Evolutionary conservation across 2,888 invertebrate genomes (phyloP), one percentile per base, ranked within the genome.

Genomic region (Drosophila pseudotalamancana): DNA sequence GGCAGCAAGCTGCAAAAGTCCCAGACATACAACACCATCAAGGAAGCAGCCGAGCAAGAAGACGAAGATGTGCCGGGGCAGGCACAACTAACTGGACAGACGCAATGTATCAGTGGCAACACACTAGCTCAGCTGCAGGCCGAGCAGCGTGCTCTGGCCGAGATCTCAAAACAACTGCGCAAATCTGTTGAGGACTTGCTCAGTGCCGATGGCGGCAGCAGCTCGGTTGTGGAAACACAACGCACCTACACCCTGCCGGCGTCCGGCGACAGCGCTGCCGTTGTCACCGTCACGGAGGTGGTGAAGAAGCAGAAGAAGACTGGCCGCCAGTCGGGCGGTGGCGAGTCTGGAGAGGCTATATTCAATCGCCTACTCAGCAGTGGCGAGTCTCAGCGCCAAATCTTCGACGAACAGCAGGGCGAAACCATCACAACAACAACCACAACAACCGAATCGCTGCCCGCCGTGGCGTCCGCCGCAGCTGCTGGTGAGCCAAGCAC

Each of bases 111-210:
- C n/a, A n/a, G n/a, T 18, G 49, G 51, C 29, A 76, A 73, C 16
- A 89, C 89, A 0, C 65, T 89, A 18, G 88, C 88, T 21, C 76
- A 85, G 23, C 62, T 90, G 34, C 87, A 90, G 67, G 89, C 88
- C 11, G 90, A 90, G 57, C 89, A 89, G 54, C 78, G 84, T 6
- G 89, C 88, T 37, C 79, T 89, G 65, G 90, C 89, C 49, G 87
- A 89, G 79, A 88, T 89, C 72, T 88, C 90, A 65, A 85, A 89
- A 54, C 89, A 90, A 68, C 43, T 90, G 67, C 77, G 89, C 48
- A 88, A 87, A 51, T 89, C 89, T 8, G 88, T 89, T 3, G 89
- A 89, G 64, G 88, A 89, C 70, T 73, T 89, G 48, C 73, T 89
- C 14, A 74, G 72, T 11, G 89, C 88, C 56, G 86, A 88, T 39